A percentile compares a stretch with the other conserved stretches of the same genome.
These are phyloP conservation scores for Drosophila stalkeri DNA, from an alignment of 2,888 invertebrate genomes.

Conservation along the genomic window DNA sequence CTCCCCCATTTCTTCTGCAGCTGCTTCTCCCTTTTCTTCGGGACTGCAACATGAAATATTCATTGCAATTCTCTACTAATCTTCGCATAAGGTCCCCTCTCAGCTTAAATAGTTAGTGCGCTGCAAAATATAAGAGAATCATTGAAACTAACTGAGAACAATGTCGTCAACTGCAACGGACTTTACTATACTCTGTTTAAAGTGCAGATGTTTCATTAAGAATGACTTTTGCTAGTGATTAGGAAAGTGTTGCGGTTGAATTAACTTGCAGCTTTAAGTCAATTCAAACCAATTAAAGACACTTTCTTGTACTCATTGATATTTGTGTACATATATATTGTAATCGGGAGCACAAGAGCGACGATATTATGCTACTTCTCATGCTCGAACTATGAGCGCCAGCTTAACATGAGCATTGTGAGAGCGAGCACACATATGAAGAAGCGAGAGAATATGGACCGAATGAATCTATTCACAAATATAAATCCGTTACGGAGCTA, in stretches of 20 bases:
- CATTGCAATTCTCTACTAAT: slow-evolving; percentile 49
- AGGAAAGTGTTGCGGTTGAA: neutral
- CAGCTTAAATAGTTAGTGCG: slow-evolving; percentile 20
- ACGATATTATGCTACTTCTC: too few species aligned
- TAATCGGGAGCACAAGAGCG: too few species aligned
- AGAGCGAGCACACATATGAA: too few species aligned
- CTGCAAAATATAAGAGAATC: slow-evolving; percentile 31
- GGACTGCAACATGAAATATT: slow-evolving; percentile 36
- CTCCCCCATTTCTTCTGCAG: neutral
- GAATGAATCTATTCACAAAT: neutral
- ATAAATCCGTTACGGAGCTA: neutral
- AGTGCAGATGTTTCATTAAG: neutral
- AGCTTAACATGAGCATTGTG: too few species aligned
- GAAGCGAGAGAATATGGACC: too few species aligned
- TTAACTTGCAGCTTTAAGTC: neutral
- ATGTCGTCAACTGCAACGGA: neutral
- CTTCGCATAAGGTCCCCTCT: slow-evolving; percentile 37
- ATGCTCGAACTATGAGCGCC: too few species aligned
- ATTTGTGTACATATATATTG: too few species aligned
- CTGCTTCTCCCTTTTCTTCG: neutral
- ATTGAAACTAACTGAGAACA: slow-evolving; percentile 6
- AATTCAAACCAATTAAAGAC: too few species aligned
- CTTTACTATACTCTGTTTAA: slow-evolving; percentile 1
- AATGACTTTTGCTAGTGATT: neutral
- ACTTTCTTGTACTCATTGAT: too few species aligned